These are phyloP conservation scores for Phrynocephalus vlangalii DNA, from an alignment of 2,797 vertebrate genomes.

Conservation along the genomic window DNA sequence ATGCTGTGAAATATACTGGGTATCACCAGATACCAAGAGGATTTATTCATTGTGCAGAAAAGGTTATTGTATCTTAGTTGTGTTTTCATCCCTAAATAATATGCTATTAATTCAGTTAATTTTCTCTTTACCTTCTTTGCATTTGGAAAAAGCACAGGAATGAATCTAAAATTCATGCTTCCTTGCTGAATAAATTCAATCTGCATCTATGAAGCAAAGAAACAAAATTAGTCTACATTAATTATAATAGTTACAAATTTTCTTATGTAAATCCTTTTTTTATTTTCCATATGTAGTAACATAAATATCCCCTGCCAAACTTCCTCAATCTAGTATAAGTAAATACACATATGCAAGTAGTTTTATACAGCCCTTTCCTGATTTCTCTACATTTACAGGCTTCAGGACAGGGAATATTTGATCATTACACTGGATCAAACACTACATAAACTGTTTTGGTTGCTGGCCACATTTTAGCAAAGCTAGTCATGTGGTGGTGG, in stretches of 20 bases:
- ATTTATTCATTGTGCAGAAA: constrained; percentile 44
- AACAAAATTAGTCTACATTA: constrained; percentile 31
- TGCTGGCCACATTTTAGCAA: neutral
- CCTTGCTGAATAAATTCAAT: constrained; percentile 96
- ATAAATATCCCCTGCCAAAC: neutral
- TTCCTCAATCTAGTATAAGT: neutral
- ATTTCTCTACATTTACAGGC: neutral
- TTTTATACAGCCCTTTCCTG: neutral
- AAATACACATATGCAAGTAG: neutral
- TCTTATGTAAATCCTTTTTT: neutral
- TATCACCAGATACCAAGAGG: constrained; percentile 31
- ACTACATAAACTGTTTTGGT: neutral
- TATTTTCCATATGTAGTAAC: constrained; percentile 2
- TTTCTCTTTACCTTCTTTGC: constrained; percentile 84
- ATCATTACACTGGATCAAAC: neutral
- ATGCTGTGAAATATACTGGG: constrained; percentile 47
- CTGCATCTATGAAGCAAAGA: constrained; percentile 87
- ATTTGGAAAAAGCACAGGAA: constrained; percentile 92
- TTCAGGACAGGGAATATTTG: neutral
- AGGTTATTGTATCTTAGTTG: constrained; percentile 54
- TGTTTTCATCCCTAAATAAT: constrained; percentile 49
- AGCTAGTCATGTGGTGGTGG: neutral
- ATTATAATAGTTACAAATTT: constrained; percentile 3
- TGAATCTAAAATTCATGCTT: constrained; percentile 94
- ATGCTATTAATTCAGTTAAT: constrained; percentile 28